Conservation (phyloP, 2,797 vertebrate species). For the Arremon brunneinucha region DNA sequence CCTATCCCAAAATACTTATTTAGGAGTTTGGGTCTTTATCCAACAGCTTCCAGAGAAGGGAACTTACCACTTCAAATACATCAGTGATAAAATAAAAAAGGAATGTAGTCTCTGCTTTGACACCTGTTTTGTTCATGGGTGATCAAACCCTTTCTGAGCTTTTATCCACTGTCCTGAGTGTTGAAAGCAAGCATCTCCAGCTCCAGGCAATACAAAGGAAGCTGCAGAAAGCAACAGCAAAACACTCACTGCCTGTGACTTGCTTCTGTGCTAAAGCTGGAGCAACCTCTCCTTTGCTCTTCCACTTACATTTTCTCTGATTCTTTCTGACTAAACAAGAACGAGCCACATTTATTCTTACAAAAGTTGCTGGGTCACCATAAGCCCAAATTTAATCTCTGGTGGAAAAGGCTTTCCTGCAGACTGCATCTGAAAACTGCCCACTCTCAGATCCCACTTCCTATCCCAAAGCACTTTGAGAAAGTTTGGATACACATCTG, state of each 20-base stretch:
- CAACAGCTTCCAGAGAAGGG: not conserved
- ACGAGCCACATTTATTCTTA: not conserved
- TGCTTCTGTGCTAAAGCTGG: not conserved
- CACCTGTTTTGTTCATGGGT: not conserved
- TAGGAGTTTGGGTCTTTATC: not conserved
- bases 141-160: not conserved
- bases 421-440: slow-evolving; percentile 7
- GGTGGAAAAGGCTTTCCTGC: not conserved
- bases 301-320: not conserved
- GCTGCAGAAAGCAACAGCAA: not conserved
- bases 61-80: not conserved
- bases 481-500: slow-evolving; percentile 47
- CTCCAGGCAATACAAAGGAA: not conserved
- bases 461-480: slow-evolving; percentile 50
- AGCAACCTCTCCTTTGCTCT: not conserved
- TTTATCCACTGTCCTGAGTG: not conserved
- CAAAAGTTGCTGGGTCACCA: slow-evolving; percentile 2
- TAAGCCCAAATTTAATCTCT: not conserved
- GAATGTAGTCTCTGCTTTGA: not conserved
- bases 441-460: slow-evolving; percentile 12
- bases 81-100: not conserved
- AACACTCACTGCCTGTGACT: not conserved
- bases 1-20: not conserved
- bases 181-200: not conserved
- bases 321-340: not conserved